A percentile compares a stretch with the other conserved stretches of the same genome.
Evolutionary conservation across 2,113 vertebrate species (phyloP).

Genomic region (Peucedramus taeniatus): DNA sequence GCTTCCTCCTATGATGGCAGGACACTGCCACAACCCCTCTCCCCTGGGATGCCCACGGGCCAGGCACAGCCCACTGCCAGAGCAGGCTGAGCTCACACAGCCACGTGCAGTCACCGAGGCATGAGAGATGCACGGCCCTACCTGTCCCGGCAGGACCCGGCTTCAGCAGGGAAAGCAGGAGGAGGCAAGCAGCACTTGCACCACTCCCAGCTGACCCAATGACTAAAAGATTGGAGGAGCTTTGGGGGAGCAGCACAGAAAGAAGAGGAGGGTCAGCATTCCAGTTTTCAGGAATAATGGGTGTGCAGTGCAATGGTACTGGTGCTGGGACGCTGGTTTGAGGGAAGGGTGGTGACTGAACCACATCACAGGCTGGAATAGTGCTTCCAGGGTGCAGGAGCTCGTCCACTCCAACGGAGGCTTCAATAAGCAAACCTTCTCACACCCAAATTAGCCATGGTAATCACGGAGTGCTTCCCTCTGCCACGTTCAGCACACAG

Average conservation of each 20-base stretch:
- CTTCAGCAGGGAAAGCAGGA: neutral
- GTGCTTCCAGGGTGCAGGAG: neutral
- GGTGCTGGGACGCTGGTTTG: neutral
- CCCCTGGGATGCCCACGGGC: neutral
- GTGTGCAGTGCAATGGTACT: rapidly evolving
- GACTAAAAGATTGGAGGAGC: neutral
- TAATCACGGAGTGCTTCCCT: neutral
- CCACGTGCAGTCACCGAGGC: neutral
- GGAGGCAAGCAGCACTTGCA: neutral
- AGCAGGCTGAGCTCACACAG: neutral
- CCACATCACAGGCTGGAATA: neutral
- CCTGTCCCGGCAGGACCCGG: neutral
- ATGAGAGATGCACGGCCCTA: rapidly evolving
- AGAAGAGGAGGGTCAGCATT: neutral
- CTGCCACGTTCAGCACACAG: neutral
- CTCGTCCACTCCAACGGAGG: rapidly evolving
- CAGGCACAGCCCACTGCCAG: neutral
- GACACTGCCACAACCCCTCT: neutral
- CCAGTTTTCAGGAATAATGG: neutral
- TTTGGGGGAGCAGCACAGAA: neutral
- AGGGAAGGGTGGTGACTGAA: neutral
- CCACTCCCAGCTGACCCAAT: neutral
- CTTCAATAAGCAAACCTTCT: neutral
- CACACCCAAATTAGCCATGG: neutral
- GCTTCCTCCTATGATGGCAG: neutral